Evolutionary conservation across 2,113 vertebrate species (phyloP).

Genomic region (Bungarus multicinctus): DNA sequence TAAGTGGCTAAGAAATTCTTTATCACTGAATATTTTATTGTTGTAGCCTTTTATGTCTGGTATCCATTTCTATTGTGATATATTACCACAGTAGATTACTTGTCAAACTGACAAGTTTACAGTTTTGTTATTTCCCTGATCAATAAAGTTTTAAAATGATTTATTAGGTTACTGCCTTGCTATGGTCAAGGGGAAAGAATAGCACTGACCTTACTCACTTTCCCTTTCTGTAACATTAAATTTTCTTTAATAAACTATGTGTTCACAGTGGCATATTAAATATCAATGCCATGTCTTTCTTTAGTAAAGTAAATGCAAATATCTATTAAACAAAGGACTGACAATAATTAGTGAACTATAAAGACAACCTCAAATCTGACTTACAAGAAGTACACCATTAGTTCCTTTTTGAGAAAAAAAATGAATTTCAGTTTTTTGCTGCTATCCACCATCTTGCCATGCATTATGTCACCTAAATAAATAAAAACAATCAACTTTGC

Average conservation of each 20-base stretch:
- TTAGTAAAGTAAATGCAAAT: constrained; percentile 3
- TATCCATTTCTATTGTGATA: constrained; percentile 33
- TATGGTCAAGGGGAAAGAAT: constrained; percentile 25
- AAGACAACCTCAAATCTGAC: neutral
- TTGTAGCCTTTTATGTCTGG: constrained; percentile 27
- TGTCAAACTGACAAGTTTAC: constrained; percentile 35
- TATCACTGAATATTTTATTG: constrained; percentile 31
- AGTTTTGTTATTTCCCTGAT: constrained; percentile 39
- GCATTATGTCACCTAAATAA: neutral
- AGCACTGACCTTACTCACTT: constrained; percentile 23
- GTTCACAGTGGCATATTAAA: neutral
- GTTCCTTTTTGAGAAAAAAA: neutral
- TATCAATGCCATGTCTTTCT: neutral
- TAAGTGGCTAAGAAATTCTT: neutral
- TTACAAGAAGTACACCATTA: neutral
- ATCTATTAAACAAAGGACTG: neutral
- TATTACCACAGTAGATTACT: constrained; percentile 30
- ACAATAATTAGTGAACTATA: neutral
- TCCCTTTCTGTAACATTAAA: constrained; percentile 9
- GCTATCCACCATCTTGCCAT: neutral
- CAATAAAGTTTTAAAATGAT: constrained; percentile 40
- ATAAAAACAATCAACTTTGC: neutral
- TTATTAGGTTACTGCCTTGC: constrained; percentile 22
- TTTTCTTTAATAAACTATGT: constrained; percentile 12
- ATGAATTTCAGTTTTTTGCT: neutral